Conservation (phyloP, 2,888 invertebrate species). For the Orthosia gothica region DNA sequence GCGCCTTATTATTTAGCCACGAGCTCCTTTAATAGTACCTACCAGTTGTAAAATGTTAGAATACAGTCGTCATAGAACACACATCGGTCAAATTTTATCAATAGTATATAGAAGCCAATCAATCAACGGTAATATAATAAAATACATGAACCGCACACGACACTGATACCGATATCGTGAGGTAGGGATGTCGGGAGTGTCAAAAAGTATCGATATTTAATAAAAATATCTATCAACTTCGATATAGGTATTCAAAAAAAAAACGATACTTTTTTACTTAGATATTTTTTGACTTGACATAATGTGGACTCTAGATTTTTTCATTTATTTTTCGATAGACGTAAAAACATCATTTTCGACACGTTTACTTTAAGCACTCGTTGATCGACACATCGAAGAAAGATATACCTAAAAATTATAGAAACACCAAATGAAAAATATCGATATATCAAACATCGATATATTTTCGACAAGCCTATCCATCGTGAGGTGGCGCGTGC, state of each 20-base stretch:
- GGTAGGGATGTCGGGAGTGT: slow-evolving; percentile 6
- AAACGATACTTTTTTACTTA: too few species aligned
- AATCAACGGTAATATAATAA: slow-evolving; percentile 70
- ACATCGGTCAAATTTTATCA: slow-evolving; percentile 69
- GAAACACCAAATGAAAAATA: neutral
- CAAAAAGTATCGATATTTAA: neutral
- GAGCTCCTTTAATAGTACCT: neutral
- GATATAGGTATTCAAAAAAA: too few species aligned
- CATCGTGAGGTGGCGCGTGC: slow-evolving; percentile 69
- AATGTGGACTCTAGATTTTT: too few species aligned
- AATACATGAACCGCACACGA: slow-evolving; percentile 68
- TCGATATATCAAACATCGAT: slow-evolving; percentile 1
- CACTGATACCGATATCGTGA: slow-evolving; percentile 67
- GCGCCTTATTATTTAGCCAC: too few species aligned
- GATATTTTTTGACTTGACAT: too few species aligned
- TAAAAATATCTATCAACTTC: neutral
- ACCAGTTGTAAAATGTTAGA: slow-evolving; percentile 31
- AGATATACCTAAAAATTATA: neutral
- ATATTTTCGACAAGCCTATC: neutral
- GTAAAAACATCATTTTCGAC: too few species aligned
- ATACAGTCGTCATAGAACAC: slow-evolving; percentile 40
- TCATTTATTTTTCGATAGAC: too few species aligned
- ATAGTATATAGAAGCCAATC: slow-evolving; percentile 66
- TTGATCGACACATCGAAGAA: neutral
- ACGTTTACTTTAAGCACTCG: too few species aligned